phyloP scores from a whole-genome alignment of 2,797 vertebrate genomes.

The Platyrinchus mystaceus region DNA sequence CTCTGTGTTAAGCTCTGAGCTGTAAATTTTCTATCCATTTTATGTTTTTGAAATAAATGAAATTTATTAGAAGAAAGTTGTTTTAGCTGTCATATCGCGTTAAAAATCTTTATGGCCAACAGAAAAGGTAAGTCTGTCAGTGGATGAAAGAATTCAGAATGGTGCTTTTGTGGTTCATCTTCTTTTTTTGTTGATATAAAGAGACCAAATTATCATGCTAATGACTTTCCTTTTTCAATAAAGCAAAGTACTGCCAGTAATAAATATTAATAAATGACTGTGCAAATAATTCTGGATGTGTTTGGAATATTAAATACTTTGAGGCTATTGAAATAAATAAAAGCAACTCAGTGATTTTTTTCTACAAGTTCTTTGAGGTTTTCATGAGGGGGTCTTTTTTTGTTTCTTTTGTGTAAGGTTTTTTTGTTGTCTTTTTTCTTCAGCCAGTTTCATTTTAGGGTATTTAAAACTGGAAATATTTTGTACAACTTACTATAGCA shows the following conservation, averaged over 20 bases:
- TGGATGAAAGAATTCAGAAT: not conserved
- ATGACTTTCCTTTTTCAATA: not conserved
- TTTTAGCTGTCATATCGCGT: not conserved
- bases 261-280: not conserved
- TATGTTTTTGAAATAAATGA: not conserved
- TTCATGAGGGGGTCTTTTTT: not conserved
- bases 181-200: not conserved
- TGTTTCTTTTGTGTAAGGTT: not conserved
- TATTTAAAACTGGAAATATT: not conserved
- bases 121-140: constrained; percentile 3
- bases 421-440: not conserved
- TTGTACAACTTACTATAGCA: not conserved
- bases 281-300: not conserved
- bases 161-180: not conserved
- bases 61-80: not conserved
- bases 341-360: not conserved
- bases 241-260: not conserved
- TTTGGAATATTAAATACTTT: not conserved
- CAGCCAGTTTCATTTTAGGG: not conserved
- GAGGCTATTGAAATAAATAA: not conserved
- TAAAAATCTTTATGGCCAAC: not conserved
- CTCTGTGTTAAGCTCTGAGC: not conserved
- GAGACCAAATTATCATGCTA: not conserved
- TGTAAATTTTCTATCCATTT: not conserved
- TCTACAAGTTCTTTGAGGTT: not conserved